Conservation (phyloP, 2,797 vertebrate genomes). For the Arrhamphus sclerolepis region DNA sequence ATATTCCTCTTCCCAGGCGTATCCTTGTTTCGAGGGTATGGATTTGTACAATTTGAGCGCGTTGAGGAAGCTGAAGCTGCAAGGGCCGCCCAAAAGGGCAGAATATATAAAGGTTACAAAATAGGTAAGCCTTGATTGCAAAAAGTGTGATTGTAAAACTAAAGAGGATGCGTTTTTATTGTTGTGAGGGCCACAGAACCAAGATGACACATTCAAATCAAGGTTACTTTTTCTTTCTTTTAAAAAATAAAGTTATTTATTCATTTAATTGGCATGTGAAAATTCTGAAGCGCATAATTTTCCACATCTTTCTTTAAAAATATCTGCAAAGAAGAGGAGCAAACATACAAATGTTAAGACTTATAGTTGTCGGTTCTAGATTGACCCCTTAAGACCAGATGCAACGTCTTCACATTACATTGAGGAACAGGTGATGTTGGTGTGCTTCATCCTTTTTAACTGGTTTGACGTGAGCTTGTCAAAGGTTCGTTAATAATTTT, state of each 20-base stretch:
- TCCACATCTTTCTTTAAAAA: neutral
- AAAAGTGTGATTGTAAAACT: constrained; percentile 50
- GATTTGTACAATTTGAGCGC: constrained; percentile 91
- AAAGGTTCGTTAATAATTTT: too few species aligned
- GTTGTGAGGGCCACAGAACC: constrained; percentile 1
- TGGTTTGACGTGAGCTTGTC: too few species aligned
- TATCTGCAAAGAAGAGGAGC: neutral
- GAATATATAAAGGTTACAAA: constrained; percentile 91
- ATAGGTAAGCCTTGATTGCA: constrained; percentile 85
- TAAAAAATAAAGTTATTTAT: too few species aligned
- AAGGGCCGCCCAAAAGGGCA: constrained; percentile 88
- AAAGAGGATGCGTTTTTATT: constrained; percentile 8
- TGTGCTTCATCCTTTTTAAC: too few species aligned
- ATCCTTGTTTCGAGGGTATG: constrained; percentile 89
- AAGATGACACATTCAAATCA: neutral
- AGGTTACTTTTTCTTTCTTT: neutral
- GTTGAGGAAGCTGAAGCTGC: constrained; percentile 90
- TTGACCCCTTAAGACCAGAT: constrained; percentile 13
- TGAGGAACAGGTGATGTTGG: too few species aligned
- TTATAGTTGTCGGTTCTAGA: too few species aligned
- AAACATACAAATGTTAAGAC: neutral
- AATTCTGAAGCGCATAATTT: neutral
- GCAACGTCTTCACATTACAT: neutral
- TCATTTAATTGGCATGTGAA: neutral
- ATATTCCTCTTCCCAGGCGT: constrained; percentile 89